Evolutionary conservation across 2,113 vertebrate genomes (phyloP).

Genomic region (Rhabdomys dilectus): DNA sequence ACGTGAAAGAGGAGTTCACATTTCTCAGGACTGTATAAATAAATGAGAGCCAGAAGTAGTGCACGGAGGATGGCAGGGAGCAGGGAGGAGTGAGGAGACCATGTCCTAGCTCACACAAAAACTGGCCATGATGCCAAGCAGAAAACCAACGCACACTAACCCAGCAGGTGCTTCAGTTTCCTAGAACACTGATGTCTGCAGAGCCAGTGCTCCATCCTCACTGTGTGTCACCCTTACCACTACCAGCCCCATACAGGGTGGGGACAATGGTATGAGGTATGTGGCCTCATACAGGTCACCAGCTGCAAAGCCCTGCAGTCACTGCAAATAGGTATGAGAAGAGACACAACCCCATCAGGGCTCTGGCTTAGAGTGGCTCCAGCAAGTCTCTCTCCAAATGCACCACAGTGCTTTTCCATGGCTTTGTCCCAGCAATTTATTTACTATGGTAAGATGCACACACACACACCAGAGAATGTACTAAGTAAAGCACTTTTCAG

Average conservation of each 20-base stretch:
- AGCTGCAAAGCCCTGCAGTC: background rate
- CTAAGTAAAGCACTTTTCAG: background rate
- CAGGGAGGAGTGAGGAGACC: background rate
- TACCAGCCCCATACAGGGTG: fast-evolving
- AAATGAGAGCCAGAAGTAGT: fast-evolving
- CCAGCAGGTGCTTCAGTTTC: fast-evolving
- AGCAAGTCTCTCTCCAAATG: background rate
- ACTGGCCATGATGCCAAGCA: background rate
- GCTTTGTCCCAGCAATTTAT: background rate
- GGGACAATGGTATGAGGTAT: fast-evolving
- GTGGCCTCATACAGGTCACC: background rate
- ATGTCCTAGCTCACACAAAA: background rate
- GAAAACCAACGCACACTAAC: background rate
- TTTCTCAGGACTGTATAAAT: fast-evolving
- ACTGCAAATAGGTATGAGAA: background rate
- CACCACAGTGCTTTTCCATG: background rate
- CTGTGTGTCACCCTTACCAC: fast-evolving
- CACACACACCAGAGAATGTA: background rate
- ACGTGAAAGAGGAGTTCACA: fast-evolving
- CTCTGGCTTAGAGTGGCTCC: background rate
- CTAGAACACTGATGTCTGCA: fast-evolving
- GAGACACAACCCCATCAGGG: background rate
- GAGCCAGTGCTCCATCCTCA: fast-evolving
- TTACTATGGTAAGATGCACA: background rate
- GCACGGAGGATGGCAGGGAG: no score